Conservation (phyloP, 2,797 vertebrate species). For the Erethizon dorsatum region DNA sequence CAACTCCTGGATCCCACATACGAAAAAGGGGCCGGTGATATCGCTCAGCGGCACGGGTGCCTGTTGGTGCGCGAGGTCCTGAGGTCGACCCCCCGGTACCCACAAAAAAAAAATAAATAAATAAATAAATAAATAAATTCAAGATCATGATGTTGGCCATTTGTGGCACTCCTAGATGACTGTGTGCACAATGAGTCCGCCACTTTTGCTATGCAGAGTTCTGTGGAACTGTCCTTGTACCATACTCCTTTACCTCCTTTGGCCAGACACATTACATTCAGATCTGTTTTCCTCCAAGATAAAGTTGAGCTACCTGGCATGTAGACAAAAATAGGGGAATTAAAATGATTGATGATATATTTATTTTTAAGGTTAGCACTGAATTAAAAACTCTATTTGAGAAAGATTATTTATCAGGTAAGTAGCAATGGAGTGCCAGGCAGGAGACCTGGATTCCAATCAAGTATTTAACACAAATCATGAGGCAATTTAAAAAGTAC, state of each 20-base stretch:
- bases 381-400: not conserved
- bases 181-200: not conserved
- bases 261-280: not conserved
- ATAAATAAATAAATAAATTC: too few relatives aligned
- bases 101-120: too few relatives aligned
- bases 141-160: not conserved
- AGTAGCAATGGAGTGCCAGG: not conserved
- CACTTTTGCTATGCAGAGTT: not conserved
- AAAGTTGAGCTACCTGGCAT: not conserved
- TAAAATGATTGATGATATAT: not conserved
- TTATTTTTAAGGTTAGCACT: constrained; percentile 26
- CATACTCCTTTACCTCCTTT: not conserved
- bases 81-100: too few relatives aligned
- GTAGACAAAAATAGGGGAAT: not conserved
- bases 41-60: too few relatives aligned
- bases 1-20: too few relatives aligned
- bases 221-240: not conserved
- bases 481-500: not conserved
- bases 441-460: not conserved
- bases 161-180: not conserved
- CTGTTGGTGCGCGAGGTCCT: too few relatives aligned
- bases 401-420: constrained; percentile 1
- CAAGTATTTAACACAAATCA: not conserved
- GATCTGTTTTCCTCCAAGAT: not conserved
- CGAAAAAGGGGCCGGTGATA: too few relatives aligned